A percentile compares a stretch with the other conserved stretches of the same genome.
Evolutionary conservation across 2,113 vertebrate genomes (phyloP).

Genomic region (Thalassarche chlororhynchos): DNA sequence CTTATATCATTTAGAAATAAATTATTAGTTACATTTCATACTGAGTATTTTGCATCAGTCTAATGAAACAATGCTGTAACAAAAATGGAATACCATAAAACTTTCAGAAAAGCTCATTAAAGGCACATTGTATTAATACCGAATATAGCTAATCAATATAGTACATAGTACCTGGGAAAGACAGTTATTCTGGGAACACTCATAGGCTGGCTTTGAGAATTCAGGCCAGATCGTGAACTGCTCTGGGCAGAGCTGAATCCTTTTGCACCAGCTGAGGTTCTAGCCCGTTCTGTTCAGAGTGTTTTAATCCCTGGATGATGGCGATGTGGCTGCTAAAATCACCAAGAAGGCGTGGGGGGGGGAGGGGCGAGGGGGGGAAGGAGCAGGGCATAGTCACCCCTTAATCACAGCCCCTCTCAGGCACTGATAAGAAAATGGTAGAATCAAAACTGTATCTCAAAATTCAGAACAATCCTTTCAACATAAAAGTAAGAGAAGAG

Average conservation of each 20-base stretch:
- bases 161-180: background rate
- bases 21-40: background rate
- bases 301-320: background rate
- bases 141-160: background rate
- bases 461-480: background rate
- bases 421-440: background rate
- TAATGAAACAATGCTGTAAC: background rate
- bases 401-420: background rate
- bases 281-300: background rate
- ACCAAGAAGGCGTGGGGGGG: background rate
- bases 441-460: background rate
- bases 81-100: background rate
- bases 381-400: background rate
- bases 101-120: background rate
- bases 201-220: background rate
- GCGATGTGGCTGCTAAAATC: background rate
- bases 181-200: background rate
- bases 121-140: background rate
- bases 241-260: background rate
- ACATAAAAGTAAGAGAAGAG: background rate
- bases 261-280: background rate
- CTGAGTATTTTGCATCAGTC: background rate
- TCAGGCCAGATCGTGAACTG: background rate
- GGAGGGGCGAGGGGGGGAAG: background rate
- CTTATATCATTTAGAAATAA: background rate